These are phyloP conservation scores for Lumbricus terrestris DNA, from an alignment of 2,888 invertebrate genomes.

Conservation along the genomic window DNA sequence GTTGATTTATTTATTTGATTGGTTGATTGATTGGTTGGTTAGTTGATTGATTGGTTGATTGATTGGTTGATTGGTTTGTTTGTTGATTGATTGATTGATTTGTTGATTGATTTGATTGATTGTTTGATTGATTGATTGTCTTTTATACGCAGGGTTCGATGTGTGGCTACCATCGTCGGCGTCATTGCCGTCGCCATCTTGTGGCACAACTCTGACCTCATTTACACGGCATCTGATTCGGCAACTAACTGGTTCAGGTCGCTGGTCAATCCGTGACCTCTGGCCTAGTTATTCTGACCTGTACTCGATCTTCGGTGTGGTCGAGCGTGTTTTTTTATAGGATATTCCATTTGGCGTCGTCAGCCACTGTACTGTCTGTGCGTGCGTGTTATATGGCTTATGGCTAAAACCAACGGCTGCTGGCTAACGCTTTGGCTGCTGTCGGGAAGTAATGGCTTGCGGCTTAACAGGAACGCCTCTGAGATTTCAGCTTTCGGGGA, in stretches of 20 bases:
- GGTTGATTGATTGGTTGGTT: no score
- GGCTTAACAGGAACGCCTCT: not conserved
- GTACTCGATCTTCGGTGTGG: not conserved
- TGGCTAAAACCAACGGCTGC: not conserved
- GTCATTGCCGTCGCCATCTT: constrained; percentile 12
- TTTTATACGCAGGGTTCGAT: not conserved
- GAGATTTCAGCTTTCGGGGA: not conserved
- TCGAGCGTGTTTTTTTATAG: not conserved
- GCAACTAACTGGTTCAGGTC: constrained; percentile 10
- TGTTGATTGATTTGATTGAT: not conserved
- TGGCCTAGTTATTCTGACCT: not conserved
- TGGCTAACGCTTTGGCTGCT: no score
- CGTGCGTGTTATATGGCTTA: not conserved
- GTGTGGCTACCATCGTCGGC: constrained; percentile 8
- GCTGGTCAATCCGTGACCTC: not conserved
- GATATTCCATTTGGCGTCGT: not conserved
- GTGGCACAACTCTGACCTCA: constrained; percentile 13
- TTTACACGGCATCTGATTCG: not conserved
- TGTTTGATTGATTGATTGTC: not conserved
- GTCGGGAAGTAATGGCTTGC: no score
- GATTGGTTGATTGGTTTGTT: no score
- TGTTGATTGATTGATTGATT: no score
- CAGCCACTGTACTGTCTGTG: not conserved
- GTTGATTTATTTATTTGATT: not conserved
- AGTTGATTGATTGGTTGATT: no score